Percentiles rank a stretch among this genome's conserved stretches.
phyloP scores from a whole-genome alignment of 1,140 invertebrate genomes.

The Eciton burchellii region DNA sequence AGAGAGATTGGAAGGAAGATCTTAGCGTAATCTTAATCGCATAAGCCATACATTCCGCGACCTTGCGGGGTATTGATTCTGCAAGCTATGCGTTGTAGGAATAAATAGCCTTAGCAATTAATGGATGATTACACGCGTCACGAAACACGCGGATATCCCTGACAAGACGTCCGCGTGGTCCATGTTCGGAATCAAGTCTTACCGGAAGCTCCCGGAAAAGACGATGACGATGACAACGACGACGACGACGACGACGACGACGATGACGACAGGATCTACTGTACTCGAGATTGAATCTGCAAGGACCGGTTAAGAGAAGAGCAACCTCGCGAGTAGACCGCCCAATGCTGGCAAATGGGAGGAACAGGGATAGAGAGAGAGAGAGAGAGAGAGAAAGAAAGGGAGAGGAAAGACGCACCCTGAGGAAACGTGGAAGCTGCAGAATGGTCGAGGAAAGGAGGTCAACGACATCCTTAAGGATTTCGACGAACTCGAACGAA shows the following conservation, averaged over 20 bases:
- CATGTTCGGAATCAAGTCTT: constrained; percentile 42
- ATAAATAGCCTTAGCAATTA: background rate
- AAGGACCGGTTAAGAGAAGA: constrained; percentile 76
- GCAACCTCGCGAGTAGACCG: constrained; percentile 52
- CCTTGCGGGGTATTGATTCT: too few species aligned
- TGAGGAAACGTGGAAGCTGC: constrained; percentile 68
- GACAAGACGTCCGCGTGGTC: constrained; percentile 45
- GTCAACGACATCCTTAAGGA: constrained; percentile 83
- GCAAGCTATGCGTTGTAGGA: too few species aligned
- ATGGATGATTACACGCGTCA: background rate
- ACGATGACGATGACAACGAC: constrained; percentile 61
- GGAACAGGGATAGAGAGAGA: background rate
- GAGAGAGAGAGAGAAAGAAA: background rate
- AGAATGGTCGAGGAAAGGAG: constrained; percentile 74
- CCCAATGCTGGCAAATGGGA: constrained; percentile 11
- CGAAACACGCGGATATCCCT: constrained; percentile 53
- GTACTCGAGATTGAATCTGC: constrained; percentile 78
- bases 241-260: constrained; percentile 42
- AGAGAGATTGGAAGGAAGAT: too few species aligned
- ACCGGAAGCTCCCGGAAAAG: constrained; percentile 22
- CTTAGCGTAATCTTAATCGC: too few species aligned
- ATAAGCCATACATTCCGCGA: too few species aligned
- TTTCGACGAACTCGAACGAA: constrained; percentile 80
- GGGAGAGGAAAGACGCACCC: constrained; percentile 3
- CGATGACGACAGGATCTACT: constrained; percentile 62